Percentiles rank a stretch among this genome's conserved stretches.
These are phyloP conservation scores for Neolamprologus sp. DNA, from an alignment of 2,113 vertebrate species.

Conservation along the genomic window DNA sequence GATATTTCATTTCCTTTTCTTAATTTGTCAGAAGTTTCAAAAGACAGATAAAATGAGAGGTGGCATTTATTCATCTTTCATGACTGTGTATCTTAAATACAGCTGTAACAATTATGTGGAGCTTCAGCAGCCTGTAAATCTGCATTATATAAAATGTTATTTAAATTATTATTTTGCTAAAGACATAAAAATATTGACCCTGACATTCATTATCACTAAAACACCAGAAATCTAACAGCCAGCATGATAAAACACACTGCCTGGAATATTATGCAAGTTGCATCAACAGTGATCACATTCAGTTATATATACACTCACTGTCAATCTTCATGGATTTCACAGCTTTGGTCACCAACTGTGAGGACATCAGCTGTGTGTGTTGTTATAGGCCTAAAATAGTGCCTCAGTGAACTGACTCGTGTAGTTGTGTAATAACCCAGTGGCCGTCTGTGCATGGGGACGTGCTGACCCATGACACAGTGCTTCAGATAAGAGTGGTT, in stretches of 20 bases:
- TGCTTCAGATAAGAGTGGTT: background rate
- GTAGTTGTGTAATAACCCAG: slow-evolving; percentile 19
- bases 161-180: background rate
- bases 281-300: background rate
- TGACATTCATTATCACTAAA: background rate
- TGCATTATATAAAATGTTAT: background rate
- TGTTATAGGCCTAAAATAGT: background rate
- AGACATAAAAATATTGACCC: background rate
- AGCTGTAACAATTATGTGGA: background rate
- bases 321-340: background rate
- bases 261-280: background rate
- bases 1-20: background rate
- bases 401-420: background rate
- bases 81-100: background rate
- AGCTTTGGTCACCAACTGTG: slow-evolving; percentile 20
- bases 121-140: background rate
- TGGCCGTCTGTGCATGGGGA: background rate
- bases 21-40: background rate
- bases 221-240: background rate
- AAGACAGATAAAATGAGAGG: background rate
- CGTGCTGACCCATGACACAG: slow-evolving; percentile 15
- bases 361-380: background rate
- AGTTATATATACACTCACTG: background rate
- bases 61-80: background rate
- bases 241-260: background rate